Base-by-base conservation (phyloP, 2,888 invertebrate genomes). In the Eilema depressum region DNA sequence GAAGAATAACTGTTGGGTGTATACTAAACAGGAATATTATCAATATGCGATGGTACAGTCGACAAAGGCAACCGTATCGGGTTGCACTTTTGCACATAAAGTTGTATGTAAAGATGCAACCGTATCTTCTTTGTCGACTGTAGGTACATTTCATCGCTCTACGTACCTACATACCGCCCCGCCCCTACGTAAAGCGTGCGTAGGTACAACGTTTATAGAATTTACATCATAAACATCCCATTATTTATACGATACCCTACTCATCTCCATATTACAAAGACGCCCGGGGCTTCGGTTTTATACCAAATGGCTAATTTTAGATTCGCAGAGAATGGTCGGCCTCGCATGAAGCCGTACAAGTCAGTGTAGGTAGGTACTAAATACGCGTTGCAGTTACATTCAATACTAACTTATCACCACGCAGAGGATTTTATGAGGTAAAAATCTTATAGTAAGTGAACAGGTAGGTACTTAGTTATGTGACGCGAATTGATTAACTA, bases 341-440 rank as follows among this genome's bases (percentile, higher is more conserved):
- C 90, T 90, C 88, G 90, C 71, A 67, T 30, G 92, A 92, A 93
- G 91, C 93, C 92, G 78, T 78, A 87, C 82, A 86, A 86, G 53
- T 53, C 76, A 77, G 76, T 77, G 77, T 83, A 85, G 84, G 85
- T 86, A 81, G 84, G 85, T 86, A 81, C 79, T 85, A 83, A 82
- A 74, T 68, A 85, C 79, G 80, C 79, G 82, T 82, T 84, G 85
- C 84, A 84, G 73, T 83, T 82, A 77, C 83, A 86, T 85, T 82
- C 85, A 81, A 82, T 82, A 83, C 83, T 84, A 83, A 79, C 75
- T 71, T 78, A 78, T 78, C 75, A 75, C 77, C 75, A 74, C 59
- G 10, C 71, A 69, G 66, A 70, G 12, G 59, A 69, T 74, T 73
- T 67, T 65, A 69, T 63, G 62, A 65, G 26, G 28, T 65, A 69